Base-by-base conservation (phyloP, 2,888 invertebrate species). In the Cotesia congregata region DNA sequence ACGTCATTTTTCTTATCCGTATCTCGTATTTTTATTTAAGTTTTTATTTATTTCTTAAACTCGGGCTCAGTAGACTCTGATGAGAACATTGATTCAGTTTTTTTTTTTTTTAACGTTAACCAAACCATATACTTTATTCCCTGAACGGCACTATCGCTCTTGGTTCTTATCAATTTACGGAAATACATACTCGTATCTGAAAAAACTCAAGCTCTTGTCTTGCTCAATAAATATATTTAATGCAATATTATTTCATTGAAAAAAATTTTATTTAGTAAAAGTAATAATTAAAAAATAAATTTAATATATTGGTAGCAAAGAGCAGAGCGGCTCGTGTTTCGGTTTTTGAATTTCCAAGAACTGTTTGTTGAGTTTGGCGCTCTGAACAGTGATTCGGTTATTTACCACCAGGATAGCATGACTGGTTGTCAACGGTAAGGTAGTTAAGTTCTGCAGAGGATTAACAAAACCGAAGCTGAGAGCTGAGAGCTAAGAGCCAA, bases 341-440 rank as follows among this genome's bases (percentile, higher is more conserved):
- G 83, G 80, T 85, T 86, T 86, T 86, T 83, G 84, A 84, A 80
- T 84, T 86, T 85, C 86, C 85, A 80, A 86, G 86, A 86, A 86
- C 82, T 82, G 81, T 82, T 79, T 81, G 81, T 78, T 64, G 67
- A 72, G 50, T 30, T 62, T 7, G 20, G 17, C 17, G 30, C 40
- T 20, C 59, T 59, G 17, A 12, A 39, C 7, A 12, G 68, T 72
- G 75, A 50, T 67, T 71, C 72, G 6, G 5, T 65, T 20, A 15
- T 65, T 65, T 65, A 65, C 20, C 65, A 65, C 71, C 78, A 73
- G 75, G 77, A 74, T 77, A 50, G 77, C 67, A 76, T 75, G 80
- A 73, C 76, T 70, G 77, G 65, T 74, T 76, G 78, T 77, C 80
- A 80, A 72, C 50, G 3, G 50, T 50, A 50, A 30, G 30, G 30